Evolutionary conservation across 2,113 vertebrate species (phyloP).

Genomic region (Athene cunicularia): DNA sequence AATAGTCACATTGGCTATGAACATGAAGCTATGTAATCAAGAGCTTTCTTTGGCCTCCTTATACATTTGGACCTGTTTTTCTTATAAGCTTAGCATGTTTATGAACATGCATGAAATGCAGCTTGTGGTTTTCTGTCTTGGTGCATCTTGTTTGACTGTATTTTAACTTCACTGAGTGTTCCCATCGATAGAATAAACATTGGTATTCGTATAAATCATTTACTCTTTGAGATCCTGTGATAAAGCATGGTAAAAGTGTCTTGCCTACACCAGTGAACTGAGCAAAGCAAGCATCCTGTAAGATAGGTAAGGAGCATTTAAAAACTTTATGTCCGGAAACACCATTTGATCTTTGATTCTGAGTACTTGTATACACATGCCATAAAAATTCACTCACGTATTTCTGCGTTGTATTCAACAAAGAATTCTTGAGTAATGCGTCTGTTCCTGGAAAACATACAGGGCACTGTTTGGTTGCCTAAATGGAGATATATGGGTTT

Average conservation of each 20-base stretch:
- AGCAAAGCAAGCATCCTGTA: constrained; percentile 12
- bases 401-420: background rate
- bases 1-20: background rate
- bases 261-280: background rate
- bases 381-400: background rate
- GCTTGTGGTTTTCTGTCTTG: background rate
- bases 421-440: background rate
- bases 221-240: background rate
- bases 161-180: background rate
- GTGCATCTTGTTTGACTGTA: background rate
- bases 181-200: constrained; percentile 9
- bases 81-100: background rate
- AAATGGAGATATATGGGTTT: background rate
- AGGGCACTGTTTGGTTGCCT: background rate
- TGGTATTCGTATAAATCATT: background rate
- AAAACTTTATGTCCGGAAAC: background rate
- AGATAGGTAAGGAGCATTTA: background rate
- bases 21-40: background rate
- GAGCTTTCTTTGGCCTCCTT: background rate
- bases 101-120: background rate
- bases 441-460: background rate
- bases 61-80: background rate
- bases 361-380: background rate
- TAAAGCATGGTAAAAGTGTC: background rate
- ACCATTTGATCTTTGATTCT: background rate